Evolutionary conservation across 1,140 invertebrate genomes (phyloP).

Genomic region (Carposina sasakii): DNA sequence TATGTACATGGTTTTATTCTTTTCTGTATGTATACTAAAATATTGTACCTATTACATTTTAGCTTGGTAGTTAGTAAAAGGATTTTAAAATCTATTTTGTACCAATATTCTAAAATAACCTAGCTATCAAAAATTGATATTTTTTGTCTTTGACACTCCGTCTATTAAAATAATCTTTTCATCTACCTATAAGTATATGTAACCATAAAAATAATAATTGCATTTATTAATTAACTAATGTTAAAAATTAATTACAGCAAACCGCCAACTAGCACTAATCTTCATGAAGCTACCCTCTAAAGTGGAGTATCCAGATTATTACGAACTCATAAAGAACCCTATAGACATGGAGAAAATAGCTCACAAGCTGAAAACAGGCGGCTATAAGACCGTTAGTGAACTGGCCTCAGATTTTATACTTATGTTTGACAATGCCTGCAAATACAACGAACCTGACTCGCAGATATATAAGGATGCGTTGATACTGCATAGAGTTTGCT

Average conservation of each 20-base stretch:
- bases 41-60: no score
- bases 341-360: conserved; percentile 98
- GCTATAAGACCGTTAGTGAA: conserved; percentile 91
- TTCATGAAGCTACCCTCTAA: conserved; percentile 97
- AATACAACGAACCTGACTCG: conserved; percentile 99
- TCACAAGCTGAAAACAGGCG: conserved; percentile 85
- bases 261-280: conserved; percentile 88
- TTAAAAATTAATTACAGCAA: conserved; percentile 63
- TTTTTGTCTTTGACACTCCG: no score
- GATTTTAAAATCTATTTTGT: no score
- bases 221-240: no score
- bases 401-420: conserved; percentile 94
- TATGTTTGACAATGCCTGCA: conserved; percentile 99
- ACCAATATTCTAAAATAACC: no score
- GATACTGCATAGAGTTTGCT: conserved; percentile 90
- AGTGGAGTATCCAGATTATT: conserved; percentile 97
- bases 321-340: conserved; percentile 97
- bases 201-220: no score
- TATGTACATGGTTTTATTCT: no score
- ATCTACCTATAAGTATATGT: no score
- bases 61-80: no score
- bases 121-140: no score
- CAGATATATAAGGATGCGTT: conserved; percentile 99
- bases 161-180: no score
- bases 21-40: no score